Base-by-base conservation (phyloP, 1,140 invertebrate species). In the Gryllus bimaculatus region DNA sequence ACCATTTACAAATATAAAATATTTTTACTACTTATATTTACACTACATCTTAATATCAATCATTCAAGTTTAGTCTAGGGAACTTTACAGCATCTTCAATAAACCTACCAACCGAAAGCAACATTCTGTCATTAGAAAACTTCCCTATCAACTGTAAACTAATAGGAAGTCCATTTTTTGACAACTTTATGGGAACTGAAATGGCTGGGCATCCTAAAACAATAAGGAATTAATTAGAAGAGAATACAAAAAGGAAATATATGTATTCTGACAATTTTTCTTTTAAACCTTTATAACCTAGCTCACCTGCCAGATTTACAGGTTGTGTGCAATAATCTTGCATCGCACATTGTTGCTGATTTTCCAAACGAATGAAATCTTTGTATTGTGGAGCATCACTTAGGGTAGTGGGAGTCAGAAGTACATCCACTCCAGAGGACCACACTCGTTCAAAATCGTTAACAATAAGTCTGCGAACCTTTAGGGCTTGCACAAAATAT, bases 261-360 rank as follows among this genome's bases (percentile, higher is more conserved):
- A 13, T 7, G 18, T 3, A 66, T 2, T 66, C 26, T 47, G 21
- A 78, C 21, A 26, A 48, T 21, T 79, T 81, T 54, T 20, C 20
- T 73, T 2, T 66, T n/a, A n/a, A n/a, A n/a, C n/a, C n/a, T n/a
- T n/a, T 79, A 13, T 54, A n/a, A 49, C 8, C 66, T 73, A 48
- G 76, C 80, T 84, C 84, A 91, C 93, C 97, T 48, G 96, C 96
- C 93, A 99, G 93, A 84, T 99, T 99, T 0, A 94, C 94, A 8
- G 97, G 92, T 84, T 98, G 96, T 0, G 97, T 99, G 83, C 94
- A 99, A 85, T 92, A 96, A 87, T 99, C 98, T 84, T 98, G 95
- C 66, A 93, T 87, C 0, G 93, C 92, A 85, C 94, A 95, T 81
- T 96, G 94, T 82, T 94, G 92, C 78, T 95, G 88, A 85, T 97